Percentiles rank a stretch among this genome's conserved stretches.
Conservation (phyloP, 2,888 invertebrate species). For the Melieria crassipennis region DNA sequence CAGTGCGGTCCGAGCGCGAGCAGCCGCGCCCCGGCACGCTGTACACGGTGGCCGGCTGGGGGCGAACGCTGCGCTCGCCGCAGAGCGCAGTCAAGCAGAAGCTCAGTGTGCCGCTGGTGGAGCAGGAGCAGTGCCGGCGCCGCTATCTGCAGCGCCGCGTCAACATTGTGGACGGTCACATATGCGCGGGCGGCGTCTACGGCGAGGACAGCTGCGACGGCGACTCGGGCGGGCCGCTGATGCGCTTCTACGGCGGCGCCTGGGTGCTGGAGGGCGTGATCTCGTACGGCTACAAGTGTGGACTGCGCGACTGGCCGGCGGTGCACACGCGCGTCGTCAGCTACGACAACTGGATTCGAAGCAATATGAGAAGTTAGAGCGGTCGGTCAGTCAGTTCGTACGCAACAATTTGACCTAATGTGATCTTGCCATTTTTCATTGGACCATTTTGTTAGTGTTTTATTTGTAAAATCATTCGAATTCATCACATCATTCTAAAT, state of each 20-base stretch:
- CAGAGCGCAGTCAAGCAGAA: slow-evolving; percentile 70
- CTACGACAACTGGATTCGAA: slow-evolving; percentile 69
- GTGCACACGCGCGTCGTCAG: slow-evolving; percentile 74
- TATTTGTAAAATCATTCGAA: neutral
- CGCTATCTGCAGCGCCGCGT: slow-evolving; percentile 55
- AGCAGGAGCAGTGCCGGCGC: slow-evolving; percentile 66
- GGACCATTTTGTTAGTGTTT: neutral
- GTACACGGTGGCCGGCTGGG: slow-evolving; percentile 73
- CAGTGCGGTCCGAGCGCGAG: slow-evolving; percentile 42
- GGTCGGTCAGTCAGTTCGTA: neutral
- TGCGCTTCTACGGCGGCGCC: slow-evolving; percentile 68
- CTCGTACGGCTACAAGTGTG: slow-evolving; percentile 76
- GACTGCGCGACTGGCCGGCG: slow-evolving; percentile 72
- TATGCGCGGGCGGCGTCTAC: slow-evolving; percentile 77
- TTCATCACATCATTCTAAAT: slow-evolving; percentile 4
- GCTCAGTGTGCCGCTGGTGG: slow-evolving; percentile 67
- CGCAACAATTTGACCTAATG: slow-evolving; percentile 39
- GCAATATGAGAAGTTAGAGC: slow-evolving; percentile 48
- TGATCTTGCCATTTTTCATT: slow-evolving; percentile 48
- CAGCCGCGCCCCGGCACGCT: slow-evolving; percentile 44
- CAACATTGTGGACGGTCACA: slow-evolving; percentile 63
- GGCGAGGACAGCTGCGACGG: slow-evolving; percentile 78
- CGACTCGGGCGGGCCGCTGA: slow-evolving; percentile 81
- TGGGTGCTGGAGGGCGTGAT: slow-evolving; percentile 74
- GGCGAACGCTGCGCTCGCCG: slow-evolving; percentile 66